Conservation (phyloP, 2,113 vertebrate genomes). For the Paraplagusia blochii region DNA sequence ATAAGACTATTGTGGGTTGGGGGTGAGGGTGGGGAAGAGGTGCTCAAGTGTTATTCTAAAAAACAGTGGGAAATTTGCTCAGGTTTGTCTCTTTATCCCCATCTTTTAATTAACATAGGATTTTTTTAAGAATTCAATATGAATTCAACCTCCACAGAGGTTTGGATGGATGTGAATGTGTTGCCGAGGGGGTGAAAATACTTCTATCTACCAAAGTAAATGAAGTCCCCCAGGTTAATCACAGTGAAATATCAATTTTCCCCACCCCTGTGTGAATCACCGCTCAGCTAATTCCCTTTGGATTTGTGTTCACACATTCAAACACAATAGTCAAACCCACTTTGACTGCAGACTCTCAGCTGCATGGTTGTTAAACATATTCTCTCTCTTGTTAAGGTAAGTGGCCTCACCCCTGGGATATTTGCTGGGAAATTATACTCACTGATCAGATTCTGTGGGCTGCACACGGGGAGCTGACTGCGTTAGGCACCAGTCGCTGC, state of each 20-base stretch:
- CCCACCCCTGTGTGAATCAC: conserved; percentile 48
- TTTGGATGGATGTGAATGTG: no score
- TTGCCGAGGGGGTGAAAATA: no score
- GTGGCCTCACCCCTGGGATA: conserved; percentile 73
- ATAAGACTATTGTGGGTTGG: no score
- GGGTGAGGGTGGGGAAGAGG: no score
- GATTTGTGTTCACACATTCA: conserved; percentile 47
- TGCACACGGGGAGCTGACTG: conserved; percentile 61
- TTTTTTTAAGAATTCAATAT: no score
- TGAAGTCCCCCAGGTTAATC: no score
- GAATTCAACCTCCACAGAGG: no score
- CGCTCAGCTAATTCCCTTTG: conserved; percentile 51
- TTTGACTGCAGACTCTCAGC: conserved; percentile 58
- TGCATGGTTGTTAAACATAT: conserved; percentile 68
- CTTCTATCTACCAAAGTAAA: no score
- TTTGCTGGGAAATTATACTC: conserved; percentile 72
- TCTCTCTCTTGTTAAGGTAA: conserved; percentile 72
- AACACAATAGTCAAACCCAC: conserved; percentile 42
- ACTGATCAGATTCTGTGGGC: conserved; percentile 74
- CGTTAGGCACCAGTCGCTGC: conserved; percentile 66
- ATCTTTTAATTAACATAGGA: no score
- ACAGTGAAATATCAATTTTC: background rate
- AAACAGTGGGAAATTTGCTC: no score
- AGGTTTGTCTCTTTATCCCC: no score
- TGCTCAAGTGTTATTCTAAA: no score